These are phyloP conservation scores for Orthosia gothica DNA, from an alignment of 2,888 invertebrate species.

Conservation along the genomic window DNA sequence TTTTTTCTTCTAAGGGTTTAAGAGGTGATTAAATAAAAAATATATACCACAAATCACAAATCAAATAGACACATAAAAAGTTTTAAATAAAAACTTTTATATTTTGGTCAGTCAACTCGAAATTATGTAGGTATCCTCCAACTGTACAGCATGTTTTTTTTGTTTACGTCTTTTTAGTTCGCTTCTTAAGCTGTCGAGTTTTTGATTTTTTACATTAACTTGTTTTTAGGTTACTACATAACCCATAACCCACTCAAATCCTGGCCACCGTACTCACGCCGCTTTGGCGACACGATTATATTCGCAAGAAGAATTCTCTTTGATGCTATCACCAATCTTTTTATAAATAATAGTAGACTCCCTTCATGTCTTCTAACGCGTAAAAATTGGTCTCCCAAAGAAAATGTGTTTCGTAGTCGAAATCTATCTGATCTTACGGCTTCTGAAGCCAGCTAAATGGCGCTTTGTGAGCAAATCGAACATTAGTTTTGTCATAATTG, in stretches of 20 bases:
- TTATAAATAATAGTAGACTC: conserved; percentile 63
- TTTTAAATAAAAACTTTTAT: too few relatives aligned
- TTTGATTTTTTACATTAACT: too few relatives aligned
- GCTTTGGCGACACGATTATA: conserved; percentile 65
- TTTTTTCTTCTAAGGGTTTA: too few relatives aligned
- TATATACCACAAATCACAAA: too few relatives aligned
- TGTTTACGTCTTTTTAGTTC: too few relatives aligned
- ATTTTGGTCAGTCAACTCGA: too few relatives aligned
- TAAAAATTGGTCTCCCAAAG: conserved; percentile 68
- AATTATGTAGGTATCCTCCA: too few relatives aligned
- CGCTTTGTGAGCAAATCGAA: conserved; percentile 23
- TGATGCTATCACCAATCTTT: conserved; percentile 67
- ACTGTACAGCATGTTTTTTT: too few relatives aligned
- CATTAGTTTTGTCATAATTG: background rate
- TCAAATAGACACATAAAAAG: too few relatives aligned
- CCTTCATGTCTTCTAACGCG: conserved; percentile 65
- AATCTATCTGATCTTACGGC: conserved; percentile 41
- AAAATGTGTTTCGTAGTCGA: conserved; percentile 51
- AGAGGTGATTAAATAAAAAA: too few relatives aligned
- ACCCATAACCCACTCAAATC: background rate
- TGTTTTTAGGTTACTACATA: background rate
- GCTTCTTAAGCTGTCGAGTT: too few relatives aligned
- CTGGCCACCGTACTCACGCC: conserved; percentile 44
- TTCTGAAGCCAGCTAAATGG: conserved; percentile 25
- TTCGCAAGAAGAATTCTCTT: conserved; percentile 62